phyloP scores from a whole-genome alignment of 2,797 vertebrate species.

The Brachyrhaphis roseni region DNA sequence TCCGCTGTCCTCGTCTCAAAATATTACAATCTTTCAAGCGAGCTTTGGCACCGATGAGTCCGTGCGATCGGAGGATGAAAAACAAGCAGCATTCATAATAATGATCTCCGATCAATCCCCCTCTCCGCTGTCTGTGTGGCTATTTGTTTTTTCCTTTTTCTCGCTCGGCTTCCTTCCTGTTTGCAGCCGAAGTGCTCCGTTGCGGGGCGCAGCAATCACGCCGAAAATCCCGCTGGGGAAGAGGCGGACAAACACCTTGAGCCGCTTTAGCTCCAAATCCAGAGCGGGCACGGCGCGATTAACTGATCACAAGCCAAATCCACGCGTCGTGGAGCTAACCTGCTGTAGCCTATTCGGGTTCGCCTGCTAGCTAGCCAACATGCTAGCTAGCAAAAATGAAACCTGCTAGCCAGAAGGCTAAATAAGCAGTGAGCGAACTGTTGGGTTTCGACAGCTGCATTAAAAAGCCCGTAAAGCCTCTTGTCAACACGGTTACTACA shows the following conservation, averaged over 20 bases:
- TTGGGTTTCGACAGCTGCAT: not conserved
- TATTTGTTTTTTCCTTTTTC: slow-evolving; percentile 35
- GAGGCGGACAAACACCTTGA: slow-evolving; percentile 24
- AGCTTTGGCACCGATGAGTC: not conserved
- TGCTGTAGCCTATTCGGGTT: slow-evolving; percentile 23
- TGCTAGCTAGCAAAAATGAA: slow-evolving; percentile 62
- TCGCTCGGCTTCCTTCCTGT: slow-evolving; percentile 58
- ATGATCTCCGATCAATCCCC: slow-evolving; percentile 11
- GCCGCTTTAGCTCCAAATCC: slow-evolving; percentile 30
- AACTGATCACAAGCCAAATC: slow-evolving; percentile 7
- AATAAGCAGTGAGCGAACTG: slow-evolving; percentile 21
- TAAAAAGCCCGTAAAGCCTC: slow-evolving; percentile 11
- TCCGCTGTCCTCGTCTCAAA: slow-evolving; percentile 13
- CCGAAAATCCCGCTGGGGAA: slow-evolving; percentile 27
- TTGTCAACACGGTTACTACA: not conserved
- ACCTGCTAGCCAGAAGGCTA: slow-evolving; percentile 61
- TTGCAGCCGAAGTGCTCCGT: slow-evolving; percentile 39
- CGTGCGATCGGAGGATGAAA: not conserved
- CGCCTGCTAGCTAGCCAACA: slow-evolving; percentile 62
- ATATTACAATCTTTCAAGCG: slow-evolving; percentile 4
- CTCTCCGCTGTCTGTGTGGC: not conserved
- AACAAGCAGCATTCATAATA: not conserved
- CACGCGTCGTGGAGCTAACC: slow-evolving; percentile 15
- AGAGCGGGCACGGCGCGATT: not conserved
- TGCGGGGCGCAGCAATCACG: slow-evolving; percentile 44